These are phyloP conservation scores for Epistrophe eligans DNA, from an alignment of 2,888 invertebrate genomes.

Conservation along the genomic window DNA sequence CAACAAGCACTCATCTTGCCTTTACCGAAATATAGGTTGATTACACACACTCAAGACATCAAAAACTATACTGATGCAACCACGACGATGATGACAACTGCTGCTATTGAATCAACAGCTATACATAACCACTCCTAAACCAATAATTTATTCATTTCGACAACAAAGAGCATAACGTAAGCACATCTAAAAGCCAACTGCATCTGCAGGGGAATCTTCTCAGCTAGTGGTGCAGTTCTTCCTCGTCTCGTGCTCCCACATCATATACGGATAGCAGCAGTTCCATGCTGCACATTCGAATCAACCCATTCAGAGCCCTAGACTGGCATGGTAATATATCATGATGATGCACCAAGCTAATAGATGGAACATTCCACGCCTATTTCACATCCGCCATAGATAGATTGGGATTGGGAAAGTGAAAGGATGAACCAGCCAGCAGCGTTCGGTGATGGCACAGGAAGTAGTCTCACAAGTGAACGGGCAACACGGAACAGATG, in stretches of 20 bases:
- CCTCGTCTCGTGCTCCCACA: background rate
- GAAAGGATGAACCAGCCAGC: slow-evolving; percentile 41
- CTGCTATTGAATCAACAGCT: slow-evolving; percentile 50
- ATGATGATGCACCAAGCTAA: slow-evolving; percentile 57
- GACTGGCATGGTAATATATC: slow-evolving; percentile 21
- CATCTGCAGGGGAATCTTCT: slow-evolving; percentile 47
- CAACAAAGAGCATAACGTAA: slow-evolving; percentile 74
- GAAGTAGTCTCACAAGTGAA: slow-evolving; percentile 75
- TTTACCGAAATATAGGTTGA: background rate
- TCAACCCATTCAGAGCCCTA: slow-evolving; percentile 12
- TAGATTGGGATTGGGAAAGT: slow-evolving; percentile 46
- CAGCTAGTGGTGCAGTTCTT: slow-evolving; percentile 35
- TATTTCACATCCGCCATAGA: slow-evolving; percentile 58
- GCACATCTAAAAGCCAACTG: slow-evolving; percentile 63
- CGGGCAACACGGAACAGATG: slow-evolving; percentile 71
- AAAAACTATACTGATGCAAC: slow-evolving; percentile 9
- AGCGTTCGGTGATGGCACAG: slow-evolving; percentile 25
- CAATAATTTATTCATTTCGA: slow-evolving; percentile 76
- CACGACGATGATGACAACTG: slow-evolving; percentile 33
- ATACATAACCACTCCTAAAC: slow-evolving; percentile 63
- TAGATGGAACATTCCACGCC: slow-evolving; percentile 65
- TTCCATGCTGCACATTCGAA: background rate
- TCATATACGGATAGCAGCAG: background rate
- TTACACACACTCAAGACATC: slow-evolving; percentile 29
- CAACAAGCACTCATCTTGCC: slow-evolving; percentile 39